Conservation (phyloP, 2,888 invertebrate species). For the Himalopsyche anomala region DNA sequence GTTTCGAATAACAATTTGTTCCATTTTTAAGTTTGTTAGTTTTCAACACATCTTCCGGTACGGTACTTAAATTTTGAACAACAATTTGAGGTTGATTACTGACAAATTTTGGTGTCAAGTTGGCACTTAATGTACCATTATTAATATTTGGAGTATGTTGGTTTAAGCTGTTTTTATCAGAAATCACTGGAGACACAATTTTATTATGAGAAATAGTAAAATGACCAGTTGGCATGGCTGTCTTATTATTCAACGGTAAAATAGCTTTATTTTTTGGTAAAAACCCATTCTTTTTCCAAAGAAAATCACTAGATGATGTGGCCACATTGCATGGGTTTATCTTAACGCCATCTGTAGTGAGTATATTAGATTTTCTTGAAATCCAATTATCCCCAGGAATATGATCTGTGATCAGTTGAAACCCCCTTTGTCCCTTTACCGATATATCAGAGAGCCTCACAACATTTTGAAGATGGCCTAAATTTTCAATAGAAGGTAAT, state of each 20-base stretch:
- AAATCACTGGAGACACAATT: constrained; percentile 32
- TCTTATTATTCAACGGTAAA: neutral
- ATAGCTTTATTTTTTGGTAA: constrained; percentile 12
- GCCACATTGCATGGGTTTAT: constrained; percentile 14
- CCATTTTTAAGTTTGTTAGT: constrained; percentile 48
- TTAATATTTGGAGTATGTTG: neutral
- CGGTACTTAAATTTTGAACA: neutral
- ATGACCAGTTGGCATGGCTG: constrained; percentile 39
- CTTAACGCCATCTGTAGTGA: neutral
- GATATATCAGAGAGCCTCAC: constrained; percentile 51
- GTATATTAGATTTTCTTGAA: constrained; percentile 21
- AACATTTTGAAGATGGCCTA: constrained; percentile 47
- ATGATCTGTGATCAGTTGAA: constrained; percentile 58
- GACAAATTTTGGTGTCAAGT: neutral
- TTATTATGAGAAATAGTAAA: constrained; percentile 53
- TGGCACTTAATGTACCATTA: neutral
- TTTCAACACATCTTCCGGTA: neutral
- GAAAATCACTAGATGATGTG: neutral
- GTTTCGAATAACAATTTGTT: constrained; percentile 47
- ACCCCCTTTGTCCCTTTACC: constrained; percentile 44
- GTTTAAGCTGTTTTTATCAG: neutral
- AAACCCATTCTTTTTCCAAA: neutral
- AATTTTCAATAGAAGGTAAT: neutral
- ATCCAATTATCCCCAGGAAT: constrained; percentile 35
- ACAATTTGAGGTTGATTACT: neutral